These are phyloP conservation scores for Sebastes matsubarae DNA, from an alignment of 2,797 vertebrate species.

Conservation along the genomic window DNA sequence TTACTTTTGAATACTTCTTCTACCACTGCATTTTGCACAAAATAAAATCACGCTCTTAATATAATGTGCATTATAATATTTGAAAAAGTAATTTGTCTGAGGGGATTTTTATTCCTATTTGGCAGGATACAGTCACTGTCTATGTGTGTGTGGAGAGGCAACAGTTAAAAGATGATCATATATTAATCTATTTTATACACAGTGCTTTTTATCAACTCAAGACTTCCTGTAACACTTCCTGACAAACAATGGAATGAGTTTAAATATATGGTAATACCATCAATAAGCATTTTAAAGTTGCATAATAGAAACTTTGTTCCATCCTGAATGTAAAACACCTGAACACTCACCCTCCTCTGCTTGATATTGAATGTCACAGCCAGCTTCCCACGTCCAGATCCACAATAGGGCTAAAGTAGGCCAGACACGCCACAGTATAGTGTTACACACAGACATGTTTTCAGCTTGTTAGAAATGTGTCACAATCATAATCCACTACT, in stretches of 20 bases:
- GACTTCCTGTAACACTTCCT: background rate
- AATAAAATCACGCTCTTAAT: background rate
- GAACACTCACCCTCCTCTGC: constrained; percentile 60
- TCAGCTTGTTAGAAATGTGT: background rate
- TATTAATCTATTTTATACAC: background rate
- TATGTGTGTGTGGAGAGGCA: background rate
- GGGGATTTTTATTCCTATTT: background rate
- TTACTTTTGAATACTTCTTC: background rate
- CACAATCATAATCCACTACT: background rate
- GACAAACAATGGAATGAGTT: background rate
- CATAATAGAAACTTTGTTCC: background rate
- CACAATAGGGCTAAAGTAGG: constrained; percentile 2
- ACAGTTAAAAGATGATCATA: background rate
- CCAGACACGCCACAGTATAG: background rate
- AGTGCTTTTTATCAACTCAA: background rate
- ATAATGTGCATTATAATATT: background rate
- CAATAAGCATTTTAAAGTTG: background rate
- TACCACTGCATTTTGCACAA: background rate
- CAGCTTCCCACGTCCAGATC: constrained; percentile 4
- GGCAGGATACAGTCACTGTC: background rate
- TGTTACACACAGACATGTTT: constrained; percentile 14
- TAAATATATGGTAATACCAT: background rate
- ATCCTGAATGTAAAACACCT: background rate
- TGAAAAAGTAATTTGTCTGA: background rate
- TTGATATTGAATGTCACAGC: background rate